Evolutionary conservation across 2,888 invertebrate genomes (phyloP).

Genomic region (Dendrolimus houi): DNA sequence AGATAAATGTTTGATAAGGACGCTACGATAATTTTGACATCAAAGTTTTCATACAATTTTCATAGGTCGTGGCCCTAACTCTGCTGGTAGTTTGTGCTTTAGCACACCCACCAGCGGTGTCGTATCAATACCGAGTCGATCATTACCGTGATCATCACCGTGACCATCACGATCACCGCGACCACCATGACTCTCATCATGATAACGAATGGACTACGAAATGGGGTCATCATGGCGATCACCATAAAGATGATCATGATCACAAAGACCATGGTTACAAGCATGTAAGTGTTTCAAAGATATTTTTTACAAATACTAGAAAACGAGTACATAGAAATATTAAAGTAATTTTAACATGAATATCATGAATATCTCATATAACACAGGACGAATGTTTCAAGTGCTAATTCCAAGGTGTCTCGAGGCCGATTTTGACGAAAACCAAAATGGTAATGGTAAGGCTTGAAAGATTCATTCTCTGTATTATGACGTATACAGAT

Average conservation of each 20-base stretch:
- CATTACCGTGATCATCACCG: slow-evolving; percentile 21
- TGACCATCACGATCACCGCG: slow-evolving; percentile 10
- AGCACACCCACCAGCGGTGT: slow-evolving; percentile 36
- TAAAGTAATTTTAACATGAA: too few species aligned
- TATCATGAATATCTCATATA: too few species aligned
- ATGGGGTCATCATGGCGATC: slow-evolving; percentile 6
- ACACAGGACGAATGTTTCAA: too few species aligned
- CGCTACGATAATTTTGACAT: too few species aligned
- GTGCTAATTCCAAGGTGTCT: too few species aligned
- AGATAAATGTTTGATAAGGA: too few species aligned
- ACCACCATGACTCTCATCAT: slow-evolving; percentile 9
- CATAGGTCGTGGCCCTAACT: slow-evolving; percentile 33
- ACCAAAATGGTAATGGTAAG: too few species aligned
- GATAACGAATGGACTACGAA: slow-evolving; percentile 5
- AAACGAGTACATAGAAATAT: too few species aligned
- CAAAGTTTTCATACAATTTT: neutral
- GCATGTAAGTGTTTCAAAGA: neutral
- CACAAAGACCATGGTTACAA: slow-evolving; percentile 14
- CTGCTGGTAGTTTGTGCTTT: slow-evolving; percentile 30
- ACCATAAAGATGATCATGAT: slow-evolving; percentile 14
- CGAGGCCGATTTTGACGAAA: too few species aligned
- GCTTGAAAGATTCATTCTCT: too few species aligned
- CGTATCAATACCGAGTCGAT: slow-evolving; percentile 36
- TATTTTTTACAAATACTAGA: too few species aligned
- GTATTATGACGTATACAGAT: too few species aligned